These are phyloP conservation scores for Argyrosomus japonicus DNA, from an alignment of 2,113 vertebrate species.

Conservation along the genomic window DNA sequence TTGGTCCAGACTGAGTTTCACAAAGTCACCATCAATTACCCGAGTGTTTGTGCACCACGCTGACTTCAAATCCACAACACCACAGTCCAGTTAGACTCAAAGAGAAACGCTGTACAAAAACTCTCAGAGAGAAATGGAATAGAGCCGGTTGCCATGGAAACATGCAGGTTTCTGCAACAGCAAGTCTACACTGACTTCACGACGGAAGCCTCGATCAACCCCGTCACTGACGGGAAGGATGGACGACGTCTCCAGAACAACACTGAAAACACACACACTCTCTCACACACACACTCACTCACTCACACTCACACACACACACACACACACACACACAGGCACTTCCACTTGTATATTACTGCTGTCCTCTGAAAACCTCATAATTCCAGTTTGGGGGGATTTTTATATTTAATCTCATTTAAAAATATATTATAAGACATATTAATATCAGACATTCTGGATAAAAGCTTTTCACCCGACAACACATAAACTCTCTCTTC, in stretches of 20 bases:
- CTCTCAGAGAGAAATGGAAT: neutral
- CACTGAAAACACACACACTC: constrained; percentile 65
- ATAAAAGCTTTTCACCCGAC: constrained; percentile 1
- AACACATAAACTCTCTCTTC: neutral
- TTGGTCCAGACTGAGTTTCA: neutral
- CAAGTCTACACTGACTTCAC: neutral
- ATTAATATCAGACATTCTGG: neutral
- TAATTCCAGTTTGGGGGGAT: neutral
- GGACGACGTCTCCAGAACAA: constrained; percentile 63
- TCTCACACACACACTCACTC: constrained; percentile 41
- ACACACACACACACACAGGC: neutral
- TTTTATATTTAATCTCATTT: constrained; percentile 5
- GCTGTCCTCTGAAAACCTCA: constrained; percentile 1
- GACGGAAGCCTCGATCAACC: constrained; percentile 16
- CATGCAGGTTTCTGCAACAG: constrained; percentile 20
- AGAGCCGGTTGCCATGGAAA: constrained; percentile 54
- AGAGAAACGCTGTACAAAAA: constrained; percentile 19
- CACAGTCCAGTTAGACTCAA: neutral
- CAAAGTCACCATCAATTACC: neutral
- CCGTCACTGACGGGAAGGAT: constrained; percentile 74
- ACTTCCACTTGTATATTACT: neutral
- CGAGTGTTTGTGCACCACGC: neutral
- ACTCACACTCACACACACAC: constrained; percentile 43
- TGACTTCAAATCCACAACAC: constrained; percentile 18
- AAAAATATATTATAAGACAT: too few species aligned